These are phyloP conservation scores for Drosophila glabriapex DNA, from an alignment of 2,888 invertebrate genomes.

Conservation along the genomic window DNA sequence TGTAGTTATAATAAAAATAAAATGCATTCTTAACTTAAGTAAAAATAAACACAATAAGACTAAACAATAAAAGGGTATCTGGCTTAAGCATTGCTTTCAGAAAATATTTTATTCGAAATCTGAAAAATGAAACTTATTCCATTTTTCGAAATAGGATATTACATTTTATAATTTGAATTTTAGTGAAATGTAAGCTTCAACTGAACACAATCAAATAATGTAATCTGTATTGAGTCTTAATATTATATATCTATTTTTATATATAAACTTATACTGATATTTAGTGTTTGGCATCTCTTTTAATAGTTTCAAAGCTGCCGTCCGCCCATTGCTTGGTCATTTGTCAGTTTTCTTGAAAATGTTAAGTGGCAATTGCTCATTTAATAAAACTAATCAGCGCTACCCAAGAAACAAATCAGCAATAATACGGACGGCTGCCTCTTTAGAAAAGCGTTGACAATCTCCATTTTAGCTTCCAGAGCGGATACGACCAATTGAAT, in stretches of 20 bases:
- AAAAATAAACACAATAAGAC: not conserved
- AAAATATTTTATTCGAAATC: not conserved
- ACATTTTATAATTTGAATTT: not conserved
- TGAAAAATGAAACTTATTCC: not conserved
- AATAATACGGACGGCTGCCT: constrained; percentile 17
- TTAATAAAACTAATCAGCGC: constrained; percentile 76
- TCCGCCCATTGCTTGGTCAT: constrained; percentile 21
- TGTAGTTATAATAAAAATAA: not conserved
- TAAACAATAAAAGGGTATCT: not conserved
- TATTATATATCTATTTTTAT: not conserved
- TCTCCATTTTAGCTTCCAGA: constrained; percentile 77
- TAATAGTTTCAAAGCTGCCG: not conserved
- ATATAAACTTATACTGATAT: not conserved
- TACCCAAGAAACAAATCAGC: constrained; percentile 57
- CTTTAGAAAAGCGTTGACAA: constrained; percentile 61
- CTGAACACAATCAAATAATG: not conserved
- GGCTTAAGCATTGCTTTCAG: not conserved
- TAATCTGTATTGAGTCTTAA: not conserved
- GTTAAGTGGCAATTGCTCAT: constrained; percentile 78
- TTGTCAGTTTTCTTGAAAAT: constrained; percentile 40
- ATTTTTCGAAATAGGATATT: not conserved
- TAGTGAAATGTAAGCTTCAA: not conserved
- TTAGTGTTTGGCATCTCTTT: not conserved
- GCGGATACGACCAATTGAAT: constrained; percentile 83
- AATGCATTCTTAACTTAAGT: not conserved